These are phyloP conservation scores for Cephalopterus ornatus DNA, from an alignment of 2,113 vertebrate genomes.

Conservation along the genomic window DNA sequence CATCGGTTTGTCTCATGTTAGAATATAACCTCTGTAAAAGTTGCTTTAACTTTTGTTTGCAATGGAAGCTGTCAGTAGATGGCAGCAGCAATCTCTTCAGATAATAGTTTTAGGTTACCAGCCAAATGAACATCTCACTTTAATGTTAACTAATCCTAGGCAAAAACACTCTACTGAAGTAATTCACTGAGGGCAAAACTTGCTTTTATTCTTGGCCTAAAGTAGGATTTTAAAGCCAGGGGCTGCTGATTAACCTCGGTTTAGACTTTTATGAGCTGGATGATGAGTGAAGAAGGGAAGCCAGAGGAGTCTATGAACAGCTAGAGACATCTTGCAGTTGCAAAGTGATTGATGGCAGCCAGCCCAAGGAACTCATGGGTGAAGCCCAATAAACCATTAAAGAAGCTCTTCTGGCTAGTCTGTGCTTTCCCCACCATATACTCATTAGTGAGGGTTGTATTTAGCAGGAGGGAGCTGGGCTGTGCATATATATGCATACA, in stretches of 20 bases:
- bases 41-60: neutral
- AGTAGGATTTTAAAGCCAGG: neutral
- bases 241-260: neutral
- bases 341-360: neutral
- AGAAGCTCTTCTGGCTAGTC: neutral
- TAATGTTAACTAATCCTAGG: constrained; percentile 6
- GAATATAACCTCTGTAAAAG: neutral
- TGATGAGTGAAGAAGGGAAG: neutral
- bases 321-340: neutral
- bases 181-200: neutral
- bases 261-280: neutral
- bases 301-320: neutral
- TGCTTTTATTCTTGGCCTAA: neutral
- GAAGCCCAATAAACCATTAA: neutral
- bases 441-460: neutral
- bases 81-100: constrained; percentile 70
- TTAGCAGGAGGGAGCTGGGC: neutral
- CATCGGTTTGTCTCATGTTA: neutral
- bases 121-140: neutral
- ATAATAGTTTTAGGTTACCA: neutral
- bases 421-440: neutral
- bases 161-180: neutral
- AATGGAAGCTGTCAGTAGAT: constrained; percentile 68
- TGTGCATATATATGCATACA: accelerated
- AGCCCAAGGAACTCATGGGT: neutral